Conservation (phyloP, 2,888 invertebrate species). For the Andricus curvator region DNA sequence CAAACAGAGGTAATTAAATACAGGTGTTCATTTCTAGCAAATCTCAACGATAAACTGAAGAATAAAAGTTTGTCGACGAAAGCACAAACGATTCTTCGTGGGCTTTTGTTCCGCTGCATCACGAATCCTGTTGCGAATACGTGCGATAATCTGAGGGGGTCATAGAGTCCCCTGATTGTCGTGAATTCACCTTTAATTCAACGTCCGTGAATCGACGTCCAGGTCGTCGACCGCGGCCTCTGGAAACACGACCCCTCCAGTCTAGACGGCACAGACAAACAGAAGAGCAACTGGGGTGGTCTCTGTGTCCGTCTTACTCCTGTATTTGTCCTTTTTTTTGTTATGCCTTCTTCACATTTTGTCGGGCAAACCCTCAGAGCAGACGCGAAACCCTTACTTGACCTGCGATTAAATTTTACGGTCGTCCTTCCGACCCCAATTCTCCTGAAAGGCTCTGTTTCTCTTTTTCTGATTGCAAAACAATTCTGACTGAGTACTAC, state of each 20-base stretch:
- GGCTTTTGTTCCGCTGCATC: constrained; percentile 20
- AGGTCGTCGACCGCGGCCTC: constrained; percentile 40
- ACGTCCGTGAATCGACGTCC: constrained; percentile 28
- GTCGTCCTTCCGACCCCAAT: not conserved
- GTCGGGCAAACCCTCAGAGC: not conserved
- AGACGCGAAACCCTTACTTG: not conserved
- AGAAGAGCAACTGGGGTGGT: constrained; percentile 18
- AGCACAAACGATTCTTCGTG: constrained; percentile 7
- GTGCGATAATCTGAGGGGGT: constrained; percentile 1
- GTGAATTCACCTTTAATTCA: constrained; percentile 32
- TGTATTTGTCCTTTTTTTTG: constrained; percentile 7
- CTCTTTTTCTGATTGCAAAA: not conserved
- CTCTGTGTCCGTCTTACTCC: constrained; percentile 9
- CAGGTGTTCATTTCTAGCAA: not conserved
- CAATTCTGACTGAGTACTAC: not conserved
- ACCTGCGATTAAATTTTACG: constrained; percentile 31
- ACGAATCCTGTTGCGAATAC: constrained; percentile 3
- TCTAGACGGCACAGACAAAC: constrained; percentile 38
- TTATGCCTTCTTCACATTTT: constrained; percentile 16
- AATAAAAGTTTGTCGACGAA: constrained; percentile 10
- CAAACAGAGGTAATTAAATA: not conserved
- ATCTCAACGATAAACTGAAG: not conserved
- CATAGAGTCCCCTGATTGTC: not conserved
- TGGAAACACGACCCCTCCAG: constrained; percentile 33
- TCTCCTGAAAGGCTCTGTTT: not conserved